These are phyloP conservation scores for Mormyrus proboscirostris DNA, from an alignment of 2,797 vertebrate genomes.

Conservation along the genomic window DNA sequence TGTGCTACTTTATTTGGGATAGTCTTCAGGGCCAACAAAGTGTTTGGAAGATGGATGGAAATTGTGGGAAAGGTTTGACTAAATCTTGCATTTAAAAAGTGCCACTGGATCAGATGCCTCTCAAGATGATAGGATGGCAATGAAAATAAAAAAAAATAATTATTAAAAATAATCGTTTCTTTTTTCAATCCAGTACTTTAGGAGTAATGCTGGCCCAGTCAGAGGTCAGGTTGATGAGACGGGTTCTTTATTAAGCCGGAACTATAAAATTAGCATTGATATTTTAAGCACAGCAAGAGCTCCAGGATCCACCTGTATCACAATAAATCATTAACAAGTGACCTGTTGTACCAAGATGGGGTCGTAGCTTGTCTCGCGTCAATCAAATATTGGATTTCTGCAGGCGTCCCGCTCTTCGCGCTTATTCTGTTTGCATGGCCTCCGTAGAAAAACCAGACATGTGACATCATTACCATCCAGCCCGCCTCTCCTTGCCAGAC, in stretches of 20 bases:
- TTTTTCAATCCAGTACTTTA: not conserved
- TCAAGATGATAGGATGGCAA: not conserved
- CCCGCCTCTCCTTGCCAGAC: not conserved
- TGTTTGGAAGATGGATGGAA: not conserved
- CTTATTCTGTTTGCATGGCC: not conserved
- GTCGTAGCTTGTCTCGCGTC: not conserved
- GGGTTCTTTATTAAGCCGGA: not conserved
- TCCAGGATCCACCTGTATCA: not conserved
- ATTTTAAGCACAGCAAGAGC: constrained; percentile 19
- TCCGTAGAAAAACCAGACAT: not conserved
- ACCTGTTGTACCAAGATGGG: not conserved
- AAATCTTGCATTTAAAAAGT: not conserved
- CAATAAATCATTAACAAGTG: not conserved
- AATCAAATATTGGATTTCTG: not conserved
- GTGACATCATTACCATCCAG: not conserved
- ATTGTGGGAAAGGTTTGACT: not conserved
- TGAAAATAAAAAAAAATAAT: not conserved
- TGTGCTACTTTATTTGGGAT: not conserved
- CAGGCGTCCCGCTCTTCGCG: not conserved
- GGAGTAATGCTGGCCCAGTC: not conserved
- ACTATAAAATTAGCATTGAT: constrained; percentile 15
- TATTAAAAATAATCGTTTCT: not conserved
- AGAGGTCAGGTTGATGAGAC: not conserved
- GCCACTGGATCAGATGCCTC: not conserved
- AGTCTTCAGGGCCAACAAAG: not conserved